Conservation (phyloP, 2,113 vertebrate species). For the Pangasianodon gigas region DNA sequence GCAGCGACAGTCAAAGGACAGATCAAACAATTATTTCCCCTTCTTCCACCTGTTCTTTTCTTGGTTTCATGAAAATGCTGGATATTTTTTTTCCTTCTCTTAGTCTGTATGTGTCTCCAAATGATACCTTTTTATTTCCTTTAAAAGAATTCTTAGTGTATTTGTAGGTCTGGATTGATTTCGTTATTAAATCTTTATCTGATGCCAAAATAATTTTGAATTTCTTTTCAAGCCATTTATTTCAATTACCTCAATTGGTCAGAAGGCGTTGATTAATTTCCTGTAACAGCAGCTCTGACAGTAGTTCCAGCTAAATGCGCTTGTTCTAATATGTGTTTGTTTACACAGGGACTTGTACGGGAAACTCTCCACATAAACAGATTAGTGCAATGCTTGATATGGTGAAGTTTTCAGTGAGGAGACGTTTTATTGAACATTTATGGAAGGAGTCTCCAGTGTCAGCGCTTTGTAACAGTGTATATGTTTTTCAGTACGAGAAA, state of each 20-base stretch:
- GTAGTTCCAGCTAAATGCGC: not conserved
- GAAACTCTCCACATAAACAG: not conserved
- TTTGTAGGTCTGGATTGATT: not conserved
- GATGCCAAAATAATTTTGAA: not conserved
- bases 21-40: conserved; percentile 80
- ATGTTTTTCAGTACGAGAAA: not conserved
- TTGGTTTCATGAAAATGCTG: conserved; percentile 67
- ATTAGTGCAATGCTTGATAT: not conserved
- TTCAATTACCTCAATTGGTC: not conserved
- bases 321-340: not conserved
- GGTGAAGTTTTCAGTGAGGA: not conserved
- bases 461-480: not conserved
- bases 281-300: not conserved
- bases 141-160: not conserved
- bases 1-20: conserved; percentile 89
- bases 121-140: conserved; percentile 16
- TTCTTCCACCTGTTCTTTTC: conserved; percentile 68
- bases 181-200: conserved; percentile 11
- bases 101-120: conserved; percentile 19
- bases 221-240: not conserved
- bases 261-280: not conserved
- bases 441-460: not conserved
- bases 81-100: conserved; percentile 34
- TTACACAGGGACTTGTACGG: not conserved
- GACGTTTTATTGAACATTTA: not conserved